Conservation (phyloP, 2,113 vertebrate genomes). For the Sylvilagus bachmani region DNA sequence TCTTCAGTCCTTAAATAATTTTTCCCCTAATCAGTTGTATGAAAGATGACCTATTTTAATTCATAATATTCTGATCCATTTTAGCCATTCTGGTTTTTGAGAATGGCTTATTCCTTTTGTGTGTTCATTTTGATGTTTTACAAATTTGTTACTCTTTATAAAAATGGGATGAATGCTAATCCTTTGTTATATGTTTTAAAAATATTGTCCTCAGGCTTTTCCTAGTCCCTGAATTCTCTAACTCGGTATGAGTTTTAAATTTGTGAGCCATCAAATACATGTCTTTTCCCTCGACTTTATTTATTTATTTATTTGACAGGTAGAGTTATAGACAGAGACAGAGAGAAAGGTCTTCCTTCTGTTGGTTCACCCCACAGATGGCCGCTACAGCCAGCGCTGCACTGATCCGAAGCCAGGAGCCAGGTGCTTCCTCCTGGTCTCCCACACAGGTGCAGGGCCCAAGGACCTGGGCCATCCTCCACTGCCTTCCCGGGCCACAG, state of each 20-base stretch:
- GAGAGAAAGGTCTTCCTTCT: no score
- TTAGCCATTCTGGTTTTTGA: constrained; percentile 42
- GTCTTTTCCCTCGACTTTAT: background rate
- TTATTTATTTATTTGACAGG: no score
- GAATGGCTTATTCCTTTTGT: background rate
- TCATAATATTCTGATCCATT: constrained; percentile 11
- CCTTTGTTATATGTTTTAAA: background rate
- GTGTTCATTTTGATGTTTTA: constrained; percentile 14
- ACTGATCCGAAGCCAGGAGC: no score
- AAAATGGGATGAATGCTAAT: background rate
- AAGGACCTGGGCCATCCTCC: no score
- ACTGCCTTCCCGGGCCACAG: no score
- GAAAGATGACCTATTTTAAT: constrained; percentile 25
- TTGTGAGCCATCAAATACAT: background rate
- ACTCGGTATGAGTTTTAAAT: constrained; percentile 6
- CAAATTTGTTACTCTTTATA: background rate
- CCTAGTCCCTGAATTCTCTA: constrained; percentile 15
- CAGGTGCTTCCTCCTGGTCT: no score
- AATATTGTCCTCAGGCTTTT: background rate
- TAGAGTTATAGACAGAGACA: no score
- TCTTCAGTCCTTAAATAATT: background rate
- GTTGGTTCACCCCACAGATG: no score
- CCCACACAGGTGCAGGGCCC: no score
- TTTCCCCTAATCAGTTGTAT: background rate
- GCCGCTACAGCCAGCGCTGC: no score